phyloP scores from a whole-genome alignment of 1,140 invertebrate species.

The Magallana angulata region DNA sequence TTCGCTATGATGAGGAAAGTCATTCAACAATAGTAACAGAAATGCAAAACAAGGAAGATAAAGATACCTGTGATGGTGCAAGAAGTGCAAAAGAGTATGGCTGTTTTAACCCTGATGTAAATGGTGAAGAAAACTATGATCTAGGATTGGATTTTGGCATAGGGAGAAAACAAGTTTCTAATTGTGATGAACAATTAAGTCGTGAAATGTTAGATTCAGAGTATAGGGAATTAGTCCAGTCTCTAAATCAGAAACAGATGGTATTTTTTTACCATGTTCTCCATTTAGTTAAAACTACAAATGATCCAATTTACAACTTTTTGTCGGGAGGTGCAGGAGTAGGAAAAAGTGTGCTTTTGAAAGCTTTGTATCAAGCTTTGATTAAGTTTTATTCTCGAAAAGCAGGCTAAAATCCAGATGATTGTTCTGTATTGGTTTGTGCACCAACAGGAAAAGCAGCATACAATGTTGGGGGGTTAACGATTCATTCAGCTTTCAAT shows the following conservation, averaged over 20 bases:
- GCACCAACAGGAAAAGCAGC: too few relatives aligned
- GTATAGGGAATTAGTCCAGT: not conserved
- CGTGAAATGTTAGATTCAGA: not conserved
- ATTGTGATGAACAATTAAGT: not conserved
- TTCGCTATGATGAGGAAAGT: too few relatives aligned
- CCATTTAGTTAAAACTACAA: not conserved
- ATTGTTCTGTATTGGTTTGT: too few relatives aligned
- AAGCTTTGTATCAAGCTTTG: too few relatives aligned
- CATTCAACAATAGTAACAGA: not conserved
- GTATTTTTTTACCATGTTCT: conserved; percentile 46
- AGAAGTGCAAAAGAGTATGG: too few relatives aligned
- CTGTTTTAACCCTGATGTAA: conserved; percentile 10
- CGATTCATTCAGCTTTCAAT: too few relatives aligned
- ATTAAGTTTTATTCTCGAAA: too few relatives aligned
- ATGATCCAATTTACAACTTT: too few relatives aligned
- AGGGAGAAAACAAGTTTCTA: not conserved
- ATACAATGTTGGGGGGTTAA: too few relatives aligned
- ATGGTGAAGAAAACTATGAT: not conserved
- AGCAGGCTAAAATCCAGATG: too few relatives aligned
- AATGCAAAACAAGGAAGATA: conserved; percentile 8
- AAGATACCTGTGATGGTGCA: not conserved
- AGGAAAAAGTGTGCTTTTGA: too few relatives aligned
- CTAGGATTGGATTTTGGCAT: not conserved
- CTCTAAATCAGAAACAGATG: conserved; percentile 48
- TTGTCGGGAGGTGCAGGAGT: too few relatives aligned